phyloP scores from a whole-genome alignment of 2,797 vertebrate species.

The Coendou prehensilis region DNA sequence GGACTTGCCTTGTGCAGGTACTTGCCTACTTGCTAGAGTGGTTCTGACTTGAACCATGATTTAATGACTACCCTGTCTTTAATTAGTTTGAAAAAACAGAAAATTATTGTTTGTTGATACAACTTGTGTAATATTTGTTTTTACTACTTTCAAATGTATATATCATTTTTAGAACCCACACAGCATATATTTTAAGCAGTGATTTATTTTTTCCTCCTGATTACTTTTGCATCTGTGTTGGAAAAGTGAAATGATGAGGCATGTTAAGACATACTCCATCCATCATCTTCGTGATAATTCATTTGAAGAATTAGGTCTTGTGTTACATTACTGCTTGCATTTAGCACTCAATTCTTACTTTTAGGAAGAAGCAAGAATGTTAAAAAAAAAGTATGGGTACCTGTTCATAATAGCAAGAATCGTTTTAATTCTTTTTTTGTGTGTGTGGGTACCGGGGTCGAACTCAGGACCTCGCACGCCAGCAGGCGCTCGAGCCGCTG shows the following conservation, averaged over 20 bases:
- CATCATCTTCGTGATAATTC: conserved; percentile 50
- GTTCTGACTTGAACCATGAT: conserved; percentile 43
- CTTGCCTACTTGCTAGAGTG: not conserved
- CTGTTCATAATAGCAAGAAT: conserved; percentile 48
- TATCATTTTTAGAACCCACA: conserved; percentile 62
- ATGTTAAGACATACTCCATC: conserved; percentile 55
- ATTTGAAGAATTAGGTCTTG: conserved; percentile 40
- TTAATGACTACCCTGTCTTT: conserved; percentile 17
- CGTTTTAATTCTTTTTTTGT: conserved; percentile 22
- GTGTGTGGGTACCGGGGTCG: too few relatives aligned
- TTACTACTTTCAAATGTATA: conserved; percentile 41
- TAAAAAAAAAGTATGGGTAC: not conserved
- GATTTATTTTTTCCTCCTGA: conserved; percentile 2
- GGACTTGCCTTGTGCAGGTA: not conserved
- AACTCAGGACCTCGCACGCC: too few relatives aligned
- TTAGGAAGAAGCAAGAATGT: conserved; percentile 16
- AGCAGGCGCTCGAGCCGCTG: too few relatives aligned
- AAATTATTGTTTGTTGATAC: conserved; percentile 55
- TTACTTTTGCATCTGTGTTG: conserved; percentile 67
- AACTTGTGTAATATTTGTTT: conserved; percentile 48
- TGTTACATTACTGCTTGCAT: conserved; percentile 56
- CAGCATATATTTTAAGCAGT: conserved; percentile 20
- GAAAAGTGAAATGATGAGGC: conserved; percentile 68
- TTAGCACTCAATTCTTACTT: conserved; percentile 67
- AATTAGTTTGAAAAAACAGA: conserved; percentile 38